These are phyloP conservation scores for Monarcha castaneiventris DNA, from an alignment of 2,113 vertebrate genomes.

Conservation along the genomic window DNA sequence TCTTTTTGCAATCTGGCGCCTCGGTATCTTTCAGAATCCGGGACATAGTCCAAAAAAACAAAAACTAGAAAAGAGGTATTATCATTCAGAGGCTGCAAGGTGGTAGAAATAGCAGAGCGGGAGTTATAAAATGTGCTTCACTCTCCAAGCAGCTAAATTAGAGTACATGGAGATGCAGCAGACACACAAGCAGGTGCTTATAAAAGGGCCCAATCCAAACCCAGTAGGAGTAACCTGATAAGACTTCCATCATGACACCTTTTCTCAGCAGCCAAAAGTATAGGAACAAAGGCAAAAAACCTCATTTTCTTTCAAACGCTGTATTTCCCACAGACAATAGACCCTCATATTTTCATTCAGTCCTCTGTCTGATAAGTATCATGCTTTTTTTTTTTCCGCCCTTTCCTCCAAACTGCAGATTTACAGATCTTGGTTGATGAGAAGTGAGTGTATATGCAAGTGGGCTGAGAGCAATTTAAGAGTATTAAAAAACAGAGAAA, in stretches of 20 bases:
- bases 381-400: accelerated
- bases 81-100: background rate
- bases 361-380: background rate
- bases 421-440: background rate
- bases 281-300: background rate
- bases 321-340: background rate
- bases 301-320: background rate
- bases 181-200: background rate
- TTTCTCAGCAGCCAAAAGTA: background rate
- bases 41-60: slow-evolving; percentile 8
- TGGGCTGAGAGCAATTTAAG: background rate
- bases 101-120: background rate
- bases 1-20: slow-evolving; percentile 45
- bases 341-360: background rate
- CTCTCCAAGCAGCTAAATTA: background rate
- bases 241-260: background rate
- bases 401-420: background rate
- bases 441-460: background rate
- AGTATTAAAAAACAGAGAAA: background rate
- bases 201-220: background rate
- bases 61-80: background rate
- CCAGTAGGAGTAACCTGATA: background rate
- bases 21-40: slow-evolving; percentile 26
- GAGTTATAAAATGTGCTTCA: background rate
- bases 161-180: background rate